Base-by-base conservation (phyloP, 2,797 vertebrate genomes). In the Phalloptychus januarius region DNA sequence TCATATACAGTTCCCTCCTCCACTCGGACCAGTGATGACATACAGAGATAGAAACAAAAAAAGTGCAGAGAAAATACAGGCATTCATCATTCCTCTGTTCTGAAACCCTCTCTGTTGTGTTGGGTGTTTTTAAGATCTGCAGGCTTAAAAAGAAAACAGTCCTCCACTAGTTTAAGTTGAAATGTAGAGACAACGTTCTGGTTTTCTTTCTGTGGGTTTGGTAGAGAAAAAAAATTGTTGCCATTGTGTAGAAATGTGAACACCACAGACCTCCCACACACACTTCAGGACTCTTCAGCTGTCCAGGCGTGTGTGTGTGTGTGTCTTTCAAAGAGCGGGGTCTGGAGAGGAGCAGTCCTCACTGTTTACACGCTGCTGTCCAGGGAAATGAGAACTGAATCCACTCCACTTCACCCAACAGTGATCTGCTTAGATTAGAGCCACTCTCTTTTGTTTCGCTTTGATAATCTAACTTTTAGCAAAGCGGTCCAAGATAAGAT, bases 121-220 rank as follows among this genome's bases (percentile, higher is more conserved):
- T 84, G 79, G 63, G 71, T 85, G 73, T 16, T 63, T 65, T 86
- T 78, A 80, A 79, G 83, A 78, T 74, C 67, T 88, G 83, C 86
- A 85, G 85, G 81, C 71, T 78, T 80, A 80, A 36, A 84, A 71
- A 16, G 3, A 79, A 92, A 84, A 80, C 82, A 45, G 45, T 86
- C 50, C 36, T 79, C 71, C 31, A 46, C 58, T 71, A 56, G 75
- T 83, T 83, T 85, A 79, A 89, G 81, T 54, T 78, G 89, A 84
- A 23, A 70, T 72, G n/a, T 33, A 28, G 77, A 75, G 0, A 18
- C 31, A 61, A 61, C 33, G 56, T 61, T 61, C 28, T 10, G 85
- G 33, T 76, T 56, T 72, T 79, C 75, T 82, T 88, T 81, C 73
- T 75, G 71, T 81, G 79, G 45, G 58, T 75, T 88, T 82, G 87